Evolutionary conservation across 1,140 invertebrate species (phyloP), one percentile per base, ranked within the genome.

Genomic region (Heliconius hewitsoni): DNA sequence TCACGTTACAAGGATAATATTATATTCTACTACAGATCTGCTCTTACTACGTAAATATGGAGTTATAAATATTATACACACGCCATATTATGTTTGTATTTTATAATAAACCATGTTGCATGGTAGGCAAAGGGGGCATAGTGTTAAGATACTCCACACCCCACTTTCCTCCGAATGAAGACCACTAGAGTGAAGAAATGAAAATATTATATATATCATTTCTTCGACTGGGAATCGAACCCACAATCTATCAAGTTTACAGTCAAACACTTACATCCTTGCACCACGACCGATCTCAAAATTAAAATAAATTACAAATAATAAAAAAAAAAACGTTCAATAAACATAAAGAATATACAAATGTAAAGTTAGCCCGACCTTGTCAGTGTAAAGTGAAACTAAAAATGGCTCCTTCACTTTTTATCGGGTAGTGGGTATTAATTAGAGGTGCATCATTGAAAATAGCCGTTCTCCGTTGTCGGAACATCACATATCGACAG

Each of bases 401-500:
- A 55, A 72, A 66, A 66, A 66, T 81, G 80, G 83, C 86, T 85
- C 86, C 88, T 89, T 86, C 86, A 85, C 82, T 90, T 92, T 89
- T 89, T 87, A 86, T 86, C 80, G 77, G 76, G 83, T 86, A 88
- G 89, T 87, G 86, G 83, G 85, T 88, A 90, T 93, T 94, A 94
- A 94, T 94, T 94, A 94, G 90, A 90, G 87, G 85, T 83, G 85
- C 88, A 84, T 86, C 90, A 90, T 91, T 89, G 86, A 89, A 91
- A 91, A 91, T 92, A 91, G 92, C 89, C 88, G 34, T 89, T 86
- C 86, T 91, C 88, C 83, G 89, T 89, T 89, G 91, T 91, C 90
- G 85, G 83, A 84, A 76, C 83, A 85, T 90, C 89, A 86, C 74
- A 82, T 91, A 94, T 93, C 90, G 92, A 93, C 91, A 91, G 89